Evolutionary conservation across 2,888 invertebrate species (phyloP).

Genomic region (Eupithecia exiguata): DNA sequence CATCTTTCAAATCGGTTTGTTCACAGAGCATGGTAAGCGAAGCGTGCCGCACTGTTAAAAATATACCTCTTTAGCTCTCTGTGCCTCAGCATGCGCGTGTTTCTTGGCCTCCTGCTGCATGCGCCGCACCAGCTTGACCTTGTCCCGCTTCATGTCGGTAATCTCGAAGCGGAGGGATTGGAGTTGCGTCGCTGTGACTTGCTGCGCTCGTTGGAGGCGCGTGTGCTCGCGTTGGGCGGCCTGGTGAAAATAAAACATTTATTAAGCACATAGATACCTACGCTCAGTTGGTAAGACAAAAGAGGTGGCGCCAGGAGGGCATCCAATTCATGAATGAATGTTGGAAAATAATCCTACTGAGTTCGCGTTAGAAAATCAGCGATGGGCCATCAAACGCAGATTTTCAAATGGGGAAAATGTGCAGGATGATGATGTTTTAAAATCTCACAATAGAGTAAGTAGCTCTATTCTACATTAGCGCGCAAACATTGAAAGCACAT

Average conservation of each 20-base stretch:
- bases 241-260: slow-evolving; percentile 72
- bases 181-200: slow-evolving; percentile 96
- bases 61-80: slow-evolving; percentile 87
- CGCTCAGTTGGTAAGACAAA: background rate
- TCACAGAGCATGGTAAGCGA: no score
- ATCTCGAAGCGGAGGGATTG: slow-evolving; percentile 90
- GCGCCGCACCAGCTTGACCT: slow-evolving; percentile 94
- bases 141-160: slow-evolving; percentile 94
- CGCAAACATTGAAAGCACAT: no score
- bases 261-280: background rate
- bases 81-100: slow-evolving; percentile 84
- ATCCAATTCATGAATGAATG: background rate
- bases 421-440: no score
- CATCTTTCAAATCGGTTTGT: no score
- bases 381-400: no score
- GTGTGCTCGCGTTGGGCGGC: slow-evolving; percentile 95
- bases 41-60: background rate
- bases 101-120: slow-evolving; percentile 84
- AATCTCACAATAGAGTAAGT: no score
- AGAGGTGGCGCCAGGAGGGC: no score
- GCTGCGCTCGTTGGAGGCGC: slow-evolving; percentile 91
- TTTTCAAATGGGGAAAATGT: no score
- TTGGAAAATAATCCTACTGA: background rate
- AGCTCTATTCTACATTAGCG: no score
- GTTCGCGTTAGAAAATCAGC: no score